Base-by-base conservation (phyloP, 2,113 vertebrate species). In the Crotalus tigris region DNA sequence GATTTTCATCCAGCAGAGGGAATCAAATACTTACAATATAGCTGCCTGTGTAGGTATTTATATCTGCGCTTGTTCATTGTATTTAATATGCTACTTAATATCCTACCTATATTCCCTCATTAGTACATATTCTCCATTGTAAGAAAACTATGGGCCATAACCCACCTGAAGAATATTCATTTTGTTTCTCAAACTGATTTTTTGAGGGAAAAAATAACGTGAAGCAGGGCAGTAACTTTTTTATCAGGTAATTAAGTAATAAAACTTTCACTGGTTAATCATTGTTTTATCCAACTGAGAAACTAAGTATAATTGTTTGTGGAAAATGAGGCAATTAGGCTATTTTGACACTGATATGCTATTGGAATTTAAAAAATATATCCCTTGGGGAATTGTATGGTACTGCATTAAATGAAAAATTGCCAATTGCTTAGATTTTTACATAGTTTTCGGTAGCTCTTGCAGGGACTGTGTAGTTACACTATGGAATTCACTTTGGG, bases 1-100 rank as follows among this genome's bases (percentile, higher is more conserved):
- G 39, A 44, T n/a, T 89, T 49, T 90, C n/a, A 51, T 55, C 94
- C 96, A 2, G 64, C 8, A 97, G 97, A 96, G 96, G 97, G 96
- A 94, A 91, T 49, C 93, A 93, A 44, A 90, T 13, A 0, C 92
- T 90, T 55, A 54, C 26, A 11, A 2, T 81, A 39, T 88, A 2
- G 23, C 12, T 26, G 59, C 5, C 17, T 44, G 23, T 55, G 12
- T 54, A n/a, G 58, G 13, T 54, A 4, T 89, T 39, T 61, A 51
- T 64, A 85, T 90, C 53, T 58, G 39, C 10, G 1, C 49, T 85
- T 46, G 17, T 88, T 90, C 55, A 59, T 21, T 92, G 15, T 33
- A 49, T 46, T 89, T 44, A 54, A 90, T 85, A 44, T 29, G 89
- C 7, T 81, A 4, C 24, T 58, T 54, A 39, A 85, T 89, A 21